phyloP scores from a whole-genome alignment of 2,113 vertebrate species.

The Oxyura jamaicensis region DNA sequence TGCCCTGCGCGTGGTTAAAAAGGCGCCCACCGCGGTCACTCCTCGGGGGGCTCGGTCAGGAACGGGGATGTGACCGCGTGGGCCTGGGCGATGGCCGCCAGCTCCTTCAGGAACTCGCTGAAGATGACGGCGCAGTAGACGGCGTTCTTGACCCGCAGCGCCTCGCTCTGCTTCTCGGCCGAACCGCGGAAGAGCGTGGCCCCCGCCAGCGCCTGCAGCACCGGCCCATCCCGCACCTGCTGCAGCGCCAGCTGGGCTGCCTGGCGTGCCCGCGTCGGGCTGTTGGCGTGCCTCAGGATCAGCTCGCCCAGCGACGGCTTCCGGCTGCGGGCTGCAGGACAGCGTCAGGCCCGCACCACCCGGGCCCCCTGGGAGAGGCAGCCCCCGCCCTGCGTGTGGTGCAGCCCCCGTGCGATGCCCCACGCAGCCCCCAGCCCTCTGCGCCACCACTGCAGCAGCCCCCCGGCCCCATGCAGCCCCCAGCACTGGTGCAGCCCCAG shows the following conservation, averaged over 20 bases:
- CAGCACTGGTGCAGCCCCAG: too few relatives aligned
- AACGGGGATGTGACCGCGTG: conserved; percentile 92
- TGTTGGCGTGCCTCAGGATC: conserved; percentile 91
- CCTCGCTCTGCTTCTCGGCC: conserved; percentile 86
- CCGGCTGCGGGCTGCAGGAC: conserved; percentile 70
- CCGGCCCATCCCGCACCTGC: conserved; percentile 86
- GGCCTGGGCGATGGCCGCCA: conserved; percentile 93
- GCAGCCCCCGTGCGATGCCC: neutral
- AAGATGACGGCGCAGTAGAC: conserved; percentile 96
- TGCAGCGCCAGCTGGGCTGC: conserved; percentile 87
- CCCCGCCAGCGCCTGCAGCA: conserved; percentile 73
- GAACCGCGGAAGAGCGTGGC: conserved; percentile 79
- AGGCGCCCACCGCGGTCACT: conserved; percentile 63
- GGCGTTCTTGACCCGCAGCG: conserved; percentile 91
- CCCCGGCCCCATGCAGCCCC: neutral
- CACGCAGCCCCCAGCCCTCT: neutral
- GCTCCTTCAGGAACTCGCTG: conserved; percentile 95
- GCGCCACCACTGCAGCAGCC: neutral
- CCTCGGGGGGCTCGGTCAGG: conserved; percentile 82
- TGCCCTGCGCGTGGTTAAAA: conserved; percentile 17
- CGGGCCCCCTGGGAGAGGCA: neutral
- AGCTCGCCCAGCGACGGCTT: conserved; percentile 91
- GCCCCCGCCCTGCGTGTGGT: neutral
- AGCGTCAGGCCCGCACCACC: too few relatives aligned
- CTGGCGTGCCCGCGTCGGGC: conserved; percentile 88